phyloP scores from a whole-genome alignment of 2,888 invertebrate species.

The Latrodectus hesperus region DNA sequence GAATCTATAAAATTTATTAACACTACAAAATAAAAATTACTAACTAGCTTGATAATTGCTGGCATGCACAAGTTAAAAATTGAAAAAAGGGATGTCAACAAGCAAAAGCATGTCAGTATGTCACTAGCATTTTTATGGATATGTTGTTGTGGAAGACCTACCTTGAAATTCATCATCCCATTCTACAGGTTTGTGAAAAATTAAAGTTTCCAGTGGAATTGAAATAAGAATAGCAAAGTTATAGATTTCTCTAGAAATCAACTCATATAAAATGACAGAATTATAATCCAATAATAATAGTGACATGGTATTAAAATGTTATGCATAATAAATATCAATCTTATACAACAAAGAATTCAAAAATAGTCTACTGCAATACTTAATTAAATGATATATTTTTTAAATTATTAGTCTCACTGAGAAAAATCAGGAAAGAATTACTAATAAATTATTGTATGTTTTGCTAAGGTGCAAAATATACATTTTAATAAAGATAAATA shows the following conservation, averaged over 20 bases:
- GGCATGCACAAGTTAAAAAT: constrained; percentile 37
- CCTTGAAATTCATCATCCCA: constrained; percentile 99
- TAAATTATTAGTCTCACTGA: too few relatives aligned
- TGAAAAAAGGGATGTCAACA: constrained; percentile 34
- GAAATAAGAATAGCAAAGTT: constrained; percentile 65
- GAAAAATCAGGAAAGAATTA: too few relatives aligned
- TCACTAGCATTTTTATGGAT: constrained; percentile 51
- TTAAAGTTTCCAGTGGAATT: constrained; percentile 94
- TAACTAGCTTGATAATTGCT: constrained; percentile 9
- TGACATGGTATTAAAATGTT: background rate
- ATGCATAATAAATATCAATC: background rate
- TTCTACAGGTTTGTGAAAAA: constrained; percentile 97
- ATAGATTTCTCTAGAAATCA: constrained; percentile 43
- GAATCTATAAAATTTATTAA: background rate
- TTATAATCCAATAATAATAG: background rate
- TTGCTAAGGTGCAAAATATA: too few relatives aligned
- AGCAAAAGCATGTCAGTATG: constrained; percentile 59
- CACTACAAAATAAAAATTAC: constrained; percentile 11
- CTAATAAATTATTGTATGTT: too few relatives aligned
- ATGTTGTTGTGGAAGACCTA: constrained; percentile 79
- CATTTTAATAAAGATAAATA: too few relatives aligned
- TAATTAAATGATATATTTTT: too few relatives aligned
- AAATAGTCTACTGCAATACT: too few relatives aligned
- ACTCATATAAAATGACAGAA: constrained; percentile 40
- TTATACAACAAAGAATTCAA: too few relatives aligned